phyloP scores from a whole-genome alignment of 2,797 vertebrate genomes.

The Spinibarbus caldwelli region DNA sequence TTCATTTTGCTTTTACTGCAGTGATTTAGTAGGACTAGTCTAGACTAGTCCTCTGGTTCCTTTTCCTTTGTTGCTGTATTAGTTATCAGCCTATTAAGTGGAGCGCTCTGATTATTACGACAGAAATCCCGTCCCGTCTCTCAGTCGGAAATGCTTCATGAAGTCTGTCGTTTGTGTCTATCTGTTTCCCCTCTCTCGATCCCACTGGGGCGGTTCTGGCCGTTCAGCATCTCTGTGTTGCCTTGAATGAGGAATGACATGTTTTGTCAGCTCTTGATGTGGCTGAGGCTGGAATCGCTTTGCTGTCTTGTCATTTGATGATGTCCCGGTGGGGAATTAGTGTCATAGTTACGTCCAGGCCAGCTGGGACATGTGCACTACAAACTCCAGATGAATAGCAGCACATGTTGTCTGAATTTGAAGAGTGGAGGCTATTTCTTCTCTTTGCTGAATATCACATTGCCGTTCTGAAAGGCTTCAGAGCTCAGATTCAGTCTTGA shows the following conservation, averaged over 20 bases:
- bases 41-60: neutral
- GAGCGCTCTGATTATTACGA: neutral
- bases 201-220: constrained; percentile 68
- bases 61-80: too few species aligned
- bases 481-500: constrained; percentile 15
- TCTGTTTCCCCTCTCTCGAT: constrained; percentile 49
- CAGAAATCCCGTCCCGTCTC: constrained; percentile 37
- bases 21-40: neutral
- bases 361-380: constrained; percentile 32
- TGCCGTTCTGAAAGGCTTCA: constrained; percentile 1
- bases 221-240: constrained; percentile 64
- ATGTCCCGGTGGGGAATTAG: constrained; percentile 16
- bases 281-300: constrained; percentile 21
- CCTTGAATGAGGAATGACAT: constrained; percentile 51
- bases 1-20: neutral
- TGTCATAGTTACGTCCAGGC: constrained; percentile 21
- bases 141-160: constrained; percentile 73
- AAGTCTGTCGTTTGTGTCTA: constrained; percentile 48
- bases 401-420: constrained; percentile 14
- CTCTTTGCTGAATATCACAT: constrained; percentile 13
- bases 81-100: neutral
- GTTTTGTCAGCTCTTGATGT: constrained; percentile 63
- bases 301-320: constrained; percentile 21
- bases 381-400: constrained; percentile 20
- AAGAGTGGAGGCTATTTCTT: constrained; percentile 2